Base-by-base conservation (phyloP, 1,140 invertebrate genomes). In the Drosophila funebris region DNA sequence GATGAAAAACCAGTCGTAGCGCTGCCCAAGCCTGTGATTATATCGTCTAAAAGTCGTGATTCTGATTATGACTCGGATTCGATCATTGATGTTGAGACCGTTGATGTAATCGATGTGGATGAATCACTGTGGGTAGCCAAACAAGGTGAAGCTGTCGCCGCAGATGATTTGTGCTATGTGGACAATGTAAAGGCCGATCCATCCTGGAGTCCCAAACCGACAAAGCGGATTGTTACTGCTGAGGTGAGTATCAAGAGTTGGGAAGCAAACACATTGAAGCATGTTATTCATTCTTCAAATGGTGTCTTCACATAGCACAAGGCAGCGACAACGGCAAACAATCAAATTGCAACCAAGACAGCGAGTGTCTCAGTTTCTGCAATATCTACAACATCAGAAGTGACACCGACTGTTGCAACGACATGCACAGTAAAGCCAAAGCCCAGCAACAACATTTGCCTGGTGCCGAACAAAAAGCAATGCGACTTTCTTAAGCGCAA, bases 21-120 rank as follows among this genome's bases (percentile, higher is more conserved):
- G 50, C 9, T 20, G 33, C 61, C 44, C 5, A 43, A 41, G 41
- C 14, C 43, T 1, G 13, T 46, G 7, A 24, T 72, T 24, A 46
- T 79, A 29, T 71, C 71, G n/a, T 73, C 74, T 0, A 79, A 70
- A 56, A 20, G 27, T 46, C 39, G 48, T 1, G 81, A 91, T 37
- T 87, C 87, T 8, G 90, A 90, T 61, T 75, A 73, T 8, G 90
- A 91, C 24, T 82, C 88, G 0, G 90, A 91, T 66, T 74, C 84
- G 4, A 91, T 91, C 16, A 90, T 91, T 27, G 90, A 91, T 66
- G 85, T 91, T 7, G 90, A 91, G 68, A 91, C 90, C 1, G 75
- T 91, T n/a, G 90, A 91, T 70, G 56, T 76, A 20, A 58, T 79
- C 11, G 81, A 87, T 44, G 70, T 75, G 48, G 76, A 79, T 54